Base-by-base conservation (phyloP, 2,113 vertebrate genomes). In the Oryzias javanicus region DNA sequence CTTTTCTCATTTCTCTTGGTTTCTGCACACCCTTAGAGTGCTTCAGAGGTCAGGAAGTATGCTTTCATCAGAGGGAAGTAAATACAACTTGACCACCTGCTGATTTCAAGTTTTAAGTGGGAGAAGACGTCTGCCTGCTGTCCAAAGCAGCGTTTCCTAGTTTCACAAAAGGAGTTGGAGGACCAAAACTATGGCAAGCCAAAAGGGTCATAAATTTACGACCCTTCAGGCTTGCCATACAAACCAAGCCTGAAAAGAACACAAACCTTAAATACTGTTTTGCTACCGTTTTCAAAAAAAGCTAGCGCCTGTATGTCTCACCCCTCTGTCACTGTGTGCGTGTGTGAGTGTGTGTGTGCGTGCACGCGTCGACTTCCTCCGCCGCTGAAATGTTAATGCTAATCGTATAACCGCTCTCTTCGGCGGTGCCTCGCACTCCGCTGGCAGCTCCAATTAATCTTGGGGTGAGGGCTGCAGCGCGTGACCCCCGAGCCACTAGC, bases 361-460 rank as follows among this genome's bases (percentile, higher is more conserved):
- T 14, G 67, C 83, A 88, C 86, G 91, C 91, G 91, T 91, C 77
- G 91, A 96, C 95, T 89, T 93, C 85, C 80, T 88, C 81, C 75
- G 93, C 92, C 92, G 88, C 74, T 93, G 93, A 92, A 94, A 94
- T 94, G 94, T 93, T 95, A 93, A 95, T 94, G 93, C 93, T 94
- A 95, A 95, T 96, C 94, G 93, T 91, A 93, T 95, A 92, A 92
- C 87, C 79, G 92, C 85, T 90, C 90, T 88, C 93, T 93, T 91
- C 87, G 88, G 91, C 89, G 85, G 90, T 89, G 81, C 91, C 92
- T 92, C 86, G 90, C 92, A 90, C 89, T 92, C 83, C 92, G 80
- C 86, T 94, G 94, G 94, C 95, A 96, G 95, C 94, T 93, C 95
- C 96, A 96, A 98, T 98, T 98, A 94, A 98, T 99, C 96, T 98